A percentile compares a stretch with the other conserved stretches of the same genome.
These are phyloP conservation scores for Neuroterus valhalla DNA, from an alignment of 1,140 invertebrate genomes.

Conservation along the genomic window DNA sequence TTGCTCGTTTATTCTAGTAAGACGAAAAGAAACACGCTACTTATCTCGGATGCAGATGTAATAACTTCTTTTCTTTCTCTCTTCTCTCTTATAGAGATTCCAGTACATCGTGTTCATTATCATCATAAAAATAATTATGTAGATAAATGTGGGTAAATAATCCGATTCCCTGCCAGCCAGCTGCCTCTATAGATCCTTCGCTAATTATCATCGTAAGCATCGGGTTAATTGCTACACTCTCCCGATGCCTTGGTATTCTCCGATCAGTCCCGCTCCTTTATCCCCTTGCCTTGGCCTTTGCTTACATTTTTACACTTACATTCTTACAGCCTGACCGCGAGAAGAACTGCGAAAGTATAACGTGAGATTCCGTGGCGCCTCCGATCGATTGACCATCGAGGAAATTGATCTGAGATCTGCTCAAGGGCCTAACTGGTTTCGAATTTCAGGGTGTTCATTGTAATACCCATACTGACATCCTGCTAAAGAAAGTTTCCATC, in stretches of 20 bases:
- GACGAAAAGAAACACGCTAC: slow-evolving; percentile 50
- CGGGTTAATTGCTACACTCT: slow-evolving; percentile 70
- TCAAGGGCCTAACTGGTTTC: background rate
- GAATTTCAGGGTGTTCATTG: background rate
- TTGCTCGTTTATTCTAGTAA: slow-evolving; percentile 44
- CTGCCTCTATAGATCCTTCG: slow-evolving; percentile 69
- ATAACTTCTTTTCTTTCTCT: slow-evolving; percentile 52
- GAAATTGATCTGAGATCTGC: slow-evolving; percentile 3
- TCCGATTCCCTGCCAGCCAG: slow-evolving; percentile 65
- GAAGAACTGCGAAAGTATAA: slow-evolving; percentile 59
- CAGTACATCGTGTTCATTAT: slow-evolving; percentile 64
- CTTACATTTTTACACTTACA: slow-evolving; percentile 22
- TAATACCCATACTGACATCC: too few relatives aligned
- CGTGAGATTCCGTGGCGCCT: slow-evolving; percentile 51
- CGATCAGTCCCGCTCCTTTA: slow-evolving; percentile 49
- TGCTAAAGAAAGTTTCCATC: too few relatives aligned
- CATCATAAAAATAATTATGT: slow-evolving; percentile 73
- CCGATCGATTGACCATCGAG: slow-evolving; percentile 22
- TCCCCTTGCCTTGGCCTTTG: slow-evolving; percentile 42
- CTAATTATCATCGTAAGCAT: slow-evolving; percentile 73
- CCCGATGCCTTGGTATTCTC: slow-evolving; percentile 42
- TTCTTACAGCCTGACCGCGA: slow-evolving; percentile 34
- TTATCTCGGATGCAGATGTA: slow-evolving; percentile 45
- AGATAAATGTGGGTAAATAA: slow-evolving; percentile 67
- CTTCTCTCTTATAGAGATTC: slow-evolving; percentile 51